Percentiles rank a stretch among this genome's conserved stretches.
These are phyloP conservation scores for Philopotamus ludificatus DNA, from an alignment of 1,140 invertebrate genomes.

Conservation along the genomic window DNA sequence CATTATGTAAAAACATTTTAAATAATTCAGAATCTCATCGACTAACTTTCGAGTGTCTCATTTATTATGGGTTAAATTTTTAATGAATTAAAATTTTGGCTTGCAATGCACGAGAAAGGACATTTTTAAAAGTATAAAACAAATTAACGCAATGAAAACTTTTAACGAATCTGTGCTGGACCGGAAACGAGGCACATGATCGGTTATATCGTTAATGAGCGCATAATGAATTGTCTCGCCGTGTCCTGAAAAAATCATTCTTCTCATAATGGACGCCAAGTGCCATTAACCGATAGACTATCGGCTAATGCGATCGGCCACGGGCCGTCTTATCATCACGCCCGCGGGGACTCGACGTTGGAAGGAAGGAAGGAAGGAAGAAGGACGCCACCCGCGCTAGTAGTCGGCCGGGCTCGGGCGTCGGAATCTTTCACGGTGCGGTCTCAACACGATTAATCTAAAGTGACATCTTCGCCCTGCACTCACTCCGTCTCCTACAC, in stretches of 20 bases:
- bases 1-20: no score
- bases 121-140: no score
- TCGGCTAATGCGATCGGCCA: conserved; percentile 5
- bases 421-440: conserved; percentile 25
- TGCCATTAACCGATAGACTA: conserved; percentile 6
- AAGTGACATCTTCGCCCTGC: conserved; percentile 32
- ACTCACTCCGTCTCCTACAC: conserved; percentile 1
- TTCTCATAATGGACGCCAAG: background rate
- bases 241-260: background rate
- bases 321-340: conserved; percentile 14
- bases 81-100: no score
- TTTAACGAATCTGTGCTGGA: no score
- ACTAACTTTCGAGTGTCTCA: no score
- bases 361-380: conserved; percentile 10
- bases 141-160: no score
- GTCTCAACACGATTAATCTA: conserved; percentile 36
- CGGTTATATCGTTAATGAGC: no score
- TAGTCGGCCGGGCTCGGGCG: background rate
- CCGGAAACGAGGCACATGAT: no score
- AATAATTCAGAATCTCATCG: no score
- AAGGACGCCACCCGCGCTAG: conserved; percentile 3
- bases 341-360: background rate
- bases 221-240: no score
- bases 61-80: no score
- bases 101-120: no score